Conservation (phyloP, 1,140 invertebrate genomes). For the Drosophila nasuta region DNA sequence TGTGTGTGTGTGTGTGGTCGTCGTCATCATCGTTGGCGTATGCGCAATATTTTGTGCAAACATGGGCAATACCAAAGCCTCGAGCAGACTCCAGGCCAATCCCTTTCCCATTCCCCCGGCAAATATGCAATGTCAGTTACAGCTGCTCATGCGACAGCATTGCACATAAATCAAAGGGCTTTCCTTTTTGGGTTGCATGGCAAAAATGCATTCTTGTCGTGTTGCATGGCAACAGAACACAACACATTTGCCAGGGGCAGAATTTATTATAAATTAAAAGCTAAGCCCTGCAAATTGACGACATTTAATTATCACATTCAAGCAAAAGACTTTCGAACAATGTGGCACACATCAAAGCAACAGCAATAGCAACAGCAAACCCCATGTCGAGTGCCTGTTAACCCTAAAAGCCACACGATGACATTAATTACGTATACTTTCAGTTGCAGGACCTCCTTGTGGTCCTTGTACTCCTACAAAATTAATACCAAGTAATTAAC, state of each 20-base stretch:
- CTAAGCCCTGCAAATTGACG: slow-evolving; percentile 66
- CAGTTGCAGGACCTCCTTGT: slow-evolving; percentile 10
- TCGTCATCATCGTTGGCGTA: slow-evolving; percentile 56
- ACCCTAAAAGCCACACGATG: slow-evolving; percentile 75
- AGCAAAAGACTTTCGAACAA: slow-evolving; percentile 15
- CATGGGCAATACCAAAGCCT: slow-evolving; percentile 50
- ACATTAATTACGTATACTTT: slow-evolving; percentile 73
- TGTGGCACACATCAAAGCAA: slow-evolving; percentile 49
- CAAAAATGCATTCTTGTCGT: slow-evolving; percentile 42
- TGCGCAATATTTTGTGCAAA: slow-evolving; percentile 84
- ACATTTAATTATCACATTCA: slow-evolving; percentile 80
- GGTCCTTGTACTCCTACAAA: slow-evolving; percentile 56
- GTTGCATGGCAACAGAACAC: slow-evolving; percentile 19
- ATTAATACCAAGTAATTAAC: slow-evolving; percentile 84
- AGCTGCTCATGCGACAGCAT: slow-evolving; percentile 61
- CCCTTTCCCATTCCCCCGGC: slow-evolving; percentile 1
- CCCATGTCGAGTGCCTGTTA: slow-evolving; percentile 53
- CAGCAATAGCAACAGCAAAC: slow-evolving; percentile 6
- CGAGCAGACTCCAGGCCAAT: slow-evolving; percentile 2
- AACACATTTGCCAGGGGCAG: slow-evolving; percentile 36
- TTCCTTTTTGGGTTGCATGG: slow-evolving; percentile 33
- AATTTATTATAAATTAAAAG: slow-evolving; percentile 80
- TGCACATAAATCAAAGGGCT: slow-evolving; percentile 74
- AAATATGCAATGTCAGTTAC: slow-evolving; percentile 76
- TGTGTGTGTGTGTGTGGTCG: neutral